phyloP scores from a whole-genome alignment of 2,113 vertebrate species.

The Heterotis niloticus region DNA sequence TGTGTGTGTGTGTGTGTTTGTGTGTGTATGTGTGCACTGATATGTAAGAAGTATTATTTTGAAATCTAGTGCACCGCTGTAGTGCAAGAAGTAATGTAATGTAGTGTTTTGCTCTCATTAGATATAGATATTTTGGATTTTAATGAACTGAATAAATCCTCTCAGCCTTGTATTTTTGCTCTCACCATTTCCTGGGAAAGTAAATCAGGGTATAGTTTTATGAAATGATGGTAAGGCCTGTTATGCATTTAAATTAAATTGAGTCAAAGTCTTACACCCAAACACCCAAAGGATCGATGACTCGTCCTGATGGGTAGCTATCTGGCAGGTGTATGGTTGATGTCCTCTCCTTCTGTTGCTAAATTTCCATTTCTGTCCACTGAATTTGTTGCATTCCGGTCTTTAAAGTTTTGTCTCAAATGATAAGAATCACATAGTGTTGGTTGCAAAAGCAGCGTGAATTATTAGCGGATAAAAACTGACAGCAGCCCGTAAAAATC shows the following conservation, averaged over 20 bases:
- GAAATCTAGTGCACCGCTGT: conserved; percentile 40
- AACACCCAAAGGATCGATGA: too few relatives aligned
- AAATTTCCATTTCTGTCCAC: not conserved
- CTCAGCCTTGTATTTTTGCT: not conserved
- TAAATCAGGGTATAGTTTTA: not conserved
- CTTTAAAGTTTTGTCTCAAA: not conserved
- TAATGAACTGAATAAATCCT: conserved; percentile 17
- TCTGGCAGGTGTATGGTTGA: not conserved
- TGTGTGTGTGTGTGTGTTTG: too few relatives aligned
- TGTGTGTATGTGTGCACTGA: conserved; percentile 45
- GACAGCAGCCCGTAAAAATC: not conserved
- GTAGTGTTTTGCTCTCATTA: conserved; percentile 14
- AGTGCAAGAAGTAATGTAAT: not conserved
- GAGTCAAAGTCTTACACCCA: too few relatives aligned
- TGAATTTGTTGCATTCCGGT: not conserved
- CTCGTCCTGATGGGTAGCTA: not conserved
- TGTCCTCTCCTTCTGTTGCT: not conserved
- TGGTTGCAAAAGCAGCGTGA: not conserved
- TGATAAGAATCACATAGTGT: not conserved
- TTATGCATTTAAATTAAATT: not conserved
- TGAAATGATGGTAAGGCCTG: not conserved
- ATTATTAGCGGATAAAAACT: not conserved
- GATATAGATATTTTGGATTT: conserved; percentile 16
- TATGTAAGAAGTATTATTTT: conserved; percentile 55
- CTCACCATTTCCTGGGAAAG: too few relatives aligned